Evolutionary conservation across 1,140 invertebrate species (phyloP).

Genomic region (Paralvinella palmiformis): DNA sequence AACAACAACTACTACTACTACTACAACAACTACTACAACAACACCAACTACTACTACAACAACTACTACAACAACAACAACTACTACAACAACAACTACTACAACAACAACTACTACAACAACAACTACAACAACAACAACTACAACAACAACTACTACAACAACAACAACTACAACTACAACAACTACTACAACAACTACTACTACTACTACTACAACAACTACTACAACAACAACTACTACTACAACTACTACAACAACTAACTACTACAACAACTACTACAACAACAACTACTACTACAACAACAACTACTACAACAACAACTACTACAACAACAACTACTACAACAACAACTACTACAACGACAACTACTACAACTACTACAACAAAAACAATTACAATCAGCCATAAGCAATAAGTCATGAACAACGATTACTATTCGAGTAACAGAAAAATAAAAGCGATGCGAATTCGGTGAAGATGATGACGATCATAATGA

Average conservation of each 20-base stretch:
- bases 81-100: neutral
- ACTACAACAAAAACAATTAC: neutral
- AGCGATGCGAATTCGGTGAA: too few relatives aligned
- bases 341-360: neutral
- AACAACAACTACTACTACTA: too few relatives aligned
- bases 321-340: neutral
- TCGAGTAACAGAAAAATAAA: too few relatives aligned
- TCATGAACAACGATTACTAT: neutral
- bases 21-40: too few relatives aligned
- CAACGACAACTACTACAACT: neutral
- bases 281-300: neutral
- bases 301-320: neutral
- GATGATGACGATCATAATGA: too few relatives aligned
- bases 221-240: neutral
- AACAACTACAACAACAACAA: neutral
- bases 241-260: neutral
- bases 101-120: neutral
- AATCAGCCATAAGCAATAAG: neutral
- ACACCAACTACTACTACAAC: too few relatives aligned
- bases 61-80: neutral
- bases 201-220: neutral
- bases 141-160: neutral
- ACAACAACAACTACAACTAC: neutral
- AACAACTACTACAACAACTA: neutral
- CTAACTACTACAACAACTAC: neutral